phyloP scores from a whole-genome alignment of 2,888 invertebrate species.

The Belgica antarctica region DNA sequence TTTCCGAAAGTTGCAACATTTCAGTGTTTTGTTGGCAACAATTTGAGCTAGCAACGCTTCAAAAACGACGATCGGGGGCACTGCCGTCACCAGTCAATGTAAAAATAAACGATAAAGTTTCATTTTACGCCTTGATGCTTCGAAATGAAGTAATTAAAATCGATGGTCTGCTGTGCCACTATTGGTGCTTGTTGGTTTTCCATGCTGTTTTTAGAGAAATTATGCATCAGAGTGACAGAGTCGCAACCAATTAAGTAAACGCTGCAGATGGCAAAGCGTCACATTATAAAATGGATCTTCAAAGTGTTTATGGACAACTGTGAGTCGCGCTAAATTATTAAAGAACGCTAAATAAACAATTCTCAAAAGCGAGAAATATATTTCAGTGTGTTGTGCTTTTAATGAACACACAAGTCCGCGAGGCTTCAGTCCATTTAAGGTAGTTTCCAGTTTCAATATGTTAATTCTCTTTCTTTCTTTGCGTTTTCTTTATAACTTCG shows the following conservation, averaged over 20 bases:
- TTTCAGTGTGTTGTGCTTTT: neutral
- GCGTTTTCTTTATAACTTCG: conserved; percentile 27
- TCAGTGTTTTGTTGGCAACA: neutral
- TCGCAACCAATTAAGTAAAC: conserved; percentile 11
- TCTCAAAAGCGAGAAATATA: no score
- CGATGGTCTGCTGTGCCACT: neutral
- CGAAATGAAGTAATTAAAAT: conserved; percentile 25
- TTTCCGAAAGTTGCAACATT: conserved; percentile 6
- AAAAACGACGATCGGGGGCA: neutral
- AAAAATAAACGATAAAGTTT: conserved; percentile 4
- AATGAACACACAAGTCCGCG: neutral
- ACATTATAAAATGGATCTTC: neutral
- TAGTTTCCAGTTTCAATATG: conserved; percentile 40
- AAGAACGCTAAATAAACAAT: conserved; percentile 4
- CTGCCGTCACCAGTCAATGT: neutral
- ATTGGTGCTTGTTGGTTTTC: neutral
- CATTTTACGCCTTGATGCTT: conserved; percentile 19
- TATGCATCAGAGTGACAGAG: conserved; percentile 4
- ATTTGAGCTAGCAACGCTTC: no score
- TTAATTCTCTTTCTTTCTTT: conserved; percentile 38
- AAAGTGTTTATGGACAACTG: neutral
- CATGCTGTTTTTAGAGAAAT: conserved; percentile 5
- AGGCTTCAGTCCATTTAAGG: conserved; percentile 39
- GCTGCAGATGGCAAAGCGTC: neutral
- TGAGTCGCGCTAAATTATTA: conserved; percentile 16